Percentiles rank a stretch among this genome's conserved stretches.
These are phyloP conservation scores for Mimas tiliae DNA, from an alignment of 2,888 invertebrate species.

Conservation along the genomic window DNA sequence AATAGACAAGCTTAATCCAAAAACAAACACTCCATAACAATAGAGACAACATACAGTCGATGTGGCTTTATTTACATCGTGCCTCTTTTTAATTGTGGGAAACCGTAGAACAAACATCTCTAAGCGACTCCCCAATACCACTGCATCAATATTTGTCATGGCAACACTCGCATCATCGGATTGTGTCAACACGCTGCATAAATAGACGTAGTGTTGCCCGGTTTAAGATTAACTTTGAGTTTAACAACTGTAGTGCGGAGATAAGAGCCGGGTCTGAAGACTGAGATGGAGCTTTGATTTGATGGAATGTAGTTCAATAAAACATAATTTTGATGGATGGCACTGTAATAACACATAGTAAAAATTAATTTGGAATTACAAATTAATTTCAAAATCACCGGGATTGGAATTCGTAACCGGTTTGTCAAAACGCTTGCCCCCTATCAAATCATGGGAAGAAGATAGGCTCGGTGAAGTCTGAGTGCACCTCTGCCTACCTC, in stretches of 20 bases:
- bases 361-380: too few species aligned
- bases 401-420: too few species aligned
- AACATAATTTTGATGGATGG: too few species aligned
- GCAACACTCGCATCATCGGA: slow-evolving; percentile 62
- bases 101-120: slow-evolving; percentile 42
- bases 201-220: slow-evolving; percentile 16
- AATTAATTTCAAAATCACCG: too few species aligned
- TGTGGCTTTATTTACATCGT: slow-evolving; percentile 17
- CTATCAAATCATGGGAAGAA: too few species aligned
- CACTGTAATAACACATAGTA: too few species aligned
- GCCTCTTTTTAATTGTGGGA: slow-evolving; percentile 45
- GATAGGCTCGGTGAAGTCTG: too few species aligned
- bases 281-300: background rate
- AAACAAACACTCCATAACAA: slow-evolving; percentile 16
- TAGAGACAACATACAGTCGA: slow-evolving; percentile 12
- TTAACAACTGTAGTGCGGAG: slow-evolving; percentile 1
- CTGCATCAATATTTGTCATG: slow-evolving; percentile 58
- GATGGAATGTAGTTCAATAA: background rate
- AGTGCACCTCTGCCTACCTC: too few species aligned
- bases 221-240: slow-evolving; percentile 18
- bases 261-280: background rate
- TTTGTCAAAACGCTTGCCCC: too few species aligned
- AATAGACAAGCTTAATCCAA: slow-evolving; percentile 9
- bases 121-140: slow-evolving; percentile 50
- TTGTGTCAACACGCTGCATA: slow-evolving; percentile 51